These are phyloP conservation scores for Harpagoxenus sublaevis DNA, from an alignment of 2,888 invertebrate species.

Conservation along the genomic window DNA sequence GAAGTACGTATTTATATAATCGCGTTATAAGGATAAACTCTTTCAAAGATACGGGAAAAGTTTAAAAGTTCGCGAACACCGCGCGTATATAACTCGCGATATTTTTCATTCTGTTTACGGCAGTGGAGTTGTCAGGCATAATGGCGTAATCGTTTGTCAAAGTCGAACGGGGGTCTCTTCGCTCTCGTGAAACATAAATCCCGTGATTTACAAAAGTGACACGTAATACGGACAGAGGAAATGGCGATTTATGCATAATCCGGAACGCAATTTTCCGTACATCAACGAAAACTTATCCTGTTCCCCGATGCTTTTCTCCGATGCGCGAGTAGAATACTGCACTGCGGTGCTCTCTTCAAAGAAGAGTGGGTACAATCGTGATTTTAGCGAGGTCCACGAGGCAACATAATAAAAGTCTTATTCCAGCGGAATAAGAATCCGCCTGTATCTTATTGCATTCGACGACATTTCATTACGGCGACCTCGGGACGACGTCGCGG, in stretches of 20 bases:
- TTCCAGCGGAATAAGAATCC: slow-evolving; percentile 67
- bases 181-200: slow-evolving; percentile 49
- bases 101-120: slow-evolving; percentile 58
- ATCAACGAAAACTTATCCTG: slow-evolving; percentile 54
- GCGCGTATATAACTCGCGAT: slow-evolving; percentile 25
- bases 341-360: background rate
- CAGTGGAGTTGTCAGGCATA: slow-evolving; percentile 46
- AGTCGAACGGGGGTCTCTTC: slow-evolving; percentile 43
- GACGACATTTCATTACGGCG: slow-evolving; percentile 78
- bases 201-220: slow-evolving; percentile 57
- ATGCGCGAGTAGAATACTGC: background rate
- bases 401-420: slow-evolving; percentile 76
- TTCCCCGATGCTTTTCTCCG: background rate
- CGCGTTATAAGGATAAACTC: slow-evolving; percentile 19
- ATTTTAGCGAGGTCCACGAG: slow-evolving; percentile 69
- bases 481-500: slow-evolving; percentile 45
- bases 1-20: slow-evolving; percentile 1
- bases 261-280: slow-evolving; percentile 71
- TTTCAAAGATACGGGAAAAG: slow-evolving; percentile 21
- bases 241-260: slow-evolving; percentile 67
- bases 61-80: slow-evolving; percentile 43
- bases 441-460: slow-evolving; percentile 71
- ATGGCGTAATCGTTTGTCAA: slow-evolving; percentile 56
- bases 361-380: slow-evolving; percentile 65
- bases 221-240: slow-evolving; percentile 57